Conservation (phyloP, 2,888 invertebrate species). For the Xestia rhomboidea region DNA sequence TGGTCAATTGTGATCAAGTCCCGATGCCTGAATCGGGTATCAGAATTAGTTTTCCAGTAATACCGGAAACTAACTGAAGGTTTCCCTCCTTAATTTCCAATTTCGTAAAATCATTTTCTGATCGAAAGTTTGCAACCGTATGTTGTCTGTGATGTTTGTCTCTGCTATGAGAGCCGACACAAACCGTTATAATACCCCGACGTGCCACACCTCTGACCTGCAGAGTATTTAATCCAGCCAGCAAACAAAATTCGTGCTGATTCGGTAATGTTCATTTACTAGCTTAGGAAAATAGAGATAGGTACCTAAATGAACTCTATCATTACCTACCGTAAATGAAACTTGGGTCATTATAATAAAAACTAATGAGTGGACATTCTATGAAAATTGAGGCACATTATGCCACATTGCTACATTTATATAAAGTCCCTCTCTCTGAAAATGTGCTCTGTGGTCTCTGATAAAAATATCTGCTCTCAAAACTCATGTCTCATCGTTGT, state of each 20-base stretch:
- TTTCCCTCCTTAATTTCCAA: not conserved
- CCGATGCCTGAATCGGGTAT: not conserved
- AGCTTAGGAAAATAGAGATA: not conserved
- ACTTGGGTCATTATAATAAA: slow-evolving; percentile 6
- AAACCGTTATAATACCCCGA: slow-evolving; percentile 18
- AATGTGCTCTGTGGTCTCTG: not conserved
- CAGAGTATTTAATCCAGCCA: slow-evolving; percentile 28
- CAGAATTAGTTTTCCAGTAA: not conserved
- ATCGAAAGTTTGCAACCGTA: not conserved
- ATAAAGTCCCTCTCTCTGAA: not conserved
- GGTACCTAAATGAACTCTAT: not conserved
- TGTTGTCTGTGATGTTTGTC: not conserved
- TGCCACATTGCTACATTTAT: not conserved
- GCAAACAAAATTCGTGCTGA: slow-evolving; percentile 40
- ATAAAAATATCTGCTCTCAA: not conserved
- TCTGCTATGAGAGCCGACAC: slow-evolving; percentile 19
- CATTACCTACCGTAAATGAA: not conserved
- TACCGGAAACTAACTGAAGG: not conserved
- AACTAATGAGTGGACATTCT: not conserved
- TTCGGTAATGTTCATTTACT: slow-evolving; percentile 11
- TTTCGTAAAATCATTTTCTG: not conserved
- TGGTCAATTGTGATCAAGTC: not conserved
- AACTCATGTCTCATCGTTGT: not conserved
- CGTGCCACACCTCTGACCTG: slow-evolving; percentile 39
- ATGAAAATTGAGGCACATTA: slow-evolving; percentile 10